Percentiles rank a stretch among this genome's conserved stretches.
Evolutionary conservation across 2,888 invertebrate species (phyloP).

Genomic region (Heliconius charithonia): DNA sequence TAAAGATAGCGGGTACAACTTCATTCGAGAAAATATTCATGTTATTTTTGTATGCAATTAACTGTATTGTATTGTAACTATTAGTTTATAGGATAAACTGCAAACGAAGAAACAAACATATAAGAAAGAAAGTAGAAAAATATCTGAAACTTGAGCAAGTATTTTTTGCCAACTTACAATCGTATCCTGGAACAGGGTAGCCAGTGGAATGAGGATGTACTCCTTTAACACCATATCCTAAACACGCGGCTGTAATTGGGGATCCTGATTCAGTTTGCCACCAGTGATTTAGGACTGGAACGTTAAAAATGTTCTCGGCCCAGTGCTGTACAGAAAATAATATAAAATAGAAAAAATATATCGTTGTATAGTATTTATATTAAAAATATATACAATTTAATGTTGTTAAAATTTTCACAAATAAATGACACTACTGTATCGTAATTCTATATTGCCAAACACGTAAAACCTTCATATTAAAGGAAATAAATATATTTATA

Average conservation of each 20-base stretch:
- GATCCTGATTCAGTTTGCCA: constrained; percentile 99
- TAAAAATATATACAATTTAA: no score
- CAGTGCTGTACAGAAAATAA: constrained; percentile 64
- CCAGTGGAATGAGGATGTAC: constrained; percentile 91
- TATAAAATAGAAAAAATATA: neutral
- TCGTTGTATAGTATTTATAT: neutral
- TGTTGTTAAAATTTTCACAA: no score
- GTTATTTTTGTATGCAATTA: no score
- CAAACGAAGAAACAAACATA: neutral
- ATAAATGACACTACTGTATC: neutral
- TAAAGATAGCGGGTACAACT: no score
- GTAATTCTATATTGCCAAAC: no score
- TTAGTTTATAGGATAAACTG: no score
- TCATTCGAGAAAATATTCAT: no score
- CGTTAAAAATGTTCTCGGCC: constrained; percentile 76
- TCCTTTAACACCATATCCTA: constrained; percentile 89
- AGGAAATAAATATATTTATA: no score
- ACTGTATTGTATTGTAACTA: no score
- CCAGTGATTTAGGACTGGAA: constrained; percentile 93
- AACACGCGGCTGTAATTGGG: constrained; percentile 92
- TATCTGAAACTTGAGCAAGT: neutral
- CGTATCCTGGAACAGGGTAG: constrained; percentile 94
- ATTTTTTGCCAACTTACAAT: constrained; percentile 82
- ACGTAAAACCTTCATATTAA: no score
- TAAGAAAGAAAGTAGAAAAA: neutral